phyloP scores from a whole-genome alignment of 1,140 invertebrate species.

The Hermatobates lingyangjiaoensis region DNA sequence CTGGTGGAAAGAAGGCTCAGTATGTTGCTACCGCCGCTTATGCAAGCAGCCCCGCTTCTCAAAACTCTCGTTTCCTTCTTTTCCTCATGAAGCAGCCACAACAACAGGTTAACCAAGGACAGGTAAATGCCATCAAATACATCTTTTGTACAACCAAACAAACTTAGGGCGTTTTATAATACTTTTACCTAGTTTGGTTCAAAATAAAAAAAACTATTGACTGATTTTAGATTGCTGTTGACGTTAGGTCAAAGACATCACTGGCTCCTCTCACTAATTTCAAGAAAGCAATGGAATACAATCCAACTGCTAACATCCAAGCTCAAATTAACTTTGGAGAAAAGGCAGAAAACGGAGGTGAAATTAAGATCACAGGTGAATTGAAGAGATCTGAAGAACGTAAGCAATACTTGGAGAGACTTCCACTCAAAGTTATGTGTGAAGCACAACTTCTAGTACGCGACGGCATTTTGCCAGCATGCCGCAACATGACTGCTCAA shows the following conservation, averaged over 20 bases:
- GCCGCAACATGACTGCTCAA: slow-evolving; percentile 28
- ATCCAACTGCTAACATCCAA: slow-evolving; percentile 26
- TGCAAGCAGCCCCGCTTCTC: slow-evolving; percentile 30
- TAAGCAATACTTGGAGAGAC: slow-evolving; percentile 13
- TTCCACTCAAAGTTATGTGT: slow-evolving; percentile 26
- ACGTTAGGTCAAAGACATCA: neutral
- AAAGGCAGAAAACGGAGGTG: slow-evolving; percentile 17
- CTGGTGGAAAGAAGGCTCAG: slow-evolving; percentile 25
- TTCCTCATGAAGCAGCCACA: slow-evolving; percentile 23
- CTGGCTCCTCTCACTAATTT: slow-evolving; percentile 23
- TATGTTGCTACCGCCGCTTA: slow-evolving; percentile 29
- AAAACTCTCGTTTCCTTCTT: slow-evolving; percentile 26
- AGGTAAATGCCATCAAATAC: neutral
- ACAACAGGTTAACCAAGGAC: neutral
- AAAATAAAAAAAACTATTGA: no score
- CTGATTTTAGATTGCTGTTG: no score
- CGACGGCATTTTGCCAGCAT: slow-evolving; percentile 30
- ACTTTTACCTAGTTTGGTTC: no score
- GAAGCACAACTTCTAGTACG: slow-evolving; percentile 27
- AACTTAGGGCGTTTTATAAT: no score
- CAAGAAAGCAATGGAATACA: slow-evolving; percentile 28
- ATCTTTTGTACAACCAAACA: neutral
- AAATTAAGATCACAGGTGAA: slow-evolving; percentile 11
- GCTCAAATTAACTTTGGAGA: slow-evolving; percentile 28
- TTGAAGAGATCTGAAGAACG: slow-evolving; percentile 25